Conservation (phyloP, 2,888 invertebrate genomes). For the Syrphus vitripennis region DNA sequence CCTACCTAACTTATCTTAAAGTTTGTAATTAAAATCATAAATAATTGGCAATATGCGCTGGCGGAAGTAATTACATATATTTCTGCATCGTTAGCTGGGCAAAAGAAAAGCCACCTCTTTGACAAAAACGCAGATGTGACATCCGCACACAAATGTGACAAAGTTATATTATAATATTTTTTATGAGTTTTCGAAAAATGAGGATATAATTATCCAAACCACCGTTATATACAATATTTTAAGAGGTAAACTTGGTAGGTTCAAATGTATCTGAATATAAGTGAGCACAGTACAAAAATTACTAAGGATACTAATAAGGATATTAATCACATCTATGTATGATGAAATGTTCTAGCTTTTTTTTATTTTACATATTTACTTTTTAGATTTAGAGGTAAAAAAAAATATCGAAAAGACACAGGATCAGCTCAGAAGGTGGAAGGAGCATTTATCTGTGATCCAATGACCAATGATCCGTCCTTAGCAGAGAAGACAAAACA, state of each 20-base stretch:
- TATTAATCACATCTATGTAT: too few species aligned
- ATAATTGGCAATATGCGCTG: constrained; percentile 56
- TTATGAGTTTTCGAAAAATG: background rate
- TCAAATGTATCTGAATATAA: too few species aligned
- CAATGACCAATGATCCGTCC: too few species aligned
- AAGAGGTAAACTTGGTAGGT: background rate
- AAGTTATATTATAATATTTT: background rate
- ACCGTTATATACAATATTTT: too few species aligned
- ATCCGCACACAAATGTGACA: background rate
- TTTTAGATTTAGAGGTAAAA: too few species aligned
- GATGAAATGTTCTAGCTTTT: too few species aligned
- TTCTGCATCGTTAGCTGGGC: constrained; percentile 26
- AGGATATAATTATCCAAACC: background rate
- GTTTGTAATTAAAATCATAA: constrained; percentile 64
- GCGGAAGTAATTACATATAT: constrained; percentile 56
- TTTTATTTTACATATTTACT: too few species aligned
- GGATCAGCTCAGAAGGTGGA: too few species aligned
- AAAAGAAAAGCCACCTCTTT: background rate
- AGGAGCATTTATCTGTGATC: too few species aligned
- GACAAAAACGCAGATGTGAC: background rate
- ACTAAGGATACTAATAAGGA: too few species aligned
- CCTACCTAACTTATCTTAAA: background rate
- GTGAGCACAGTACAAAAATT: background rate
- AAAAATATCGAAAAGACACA: too few species aligned
- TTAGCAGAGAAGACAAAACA: too few species aligned